Evolutionary conservation across 1,140 invertebrate genomes (phyloP), one percentile per base, ranked within the genome.

Genomic region (Lepidotrigona ventralis): DNA sequence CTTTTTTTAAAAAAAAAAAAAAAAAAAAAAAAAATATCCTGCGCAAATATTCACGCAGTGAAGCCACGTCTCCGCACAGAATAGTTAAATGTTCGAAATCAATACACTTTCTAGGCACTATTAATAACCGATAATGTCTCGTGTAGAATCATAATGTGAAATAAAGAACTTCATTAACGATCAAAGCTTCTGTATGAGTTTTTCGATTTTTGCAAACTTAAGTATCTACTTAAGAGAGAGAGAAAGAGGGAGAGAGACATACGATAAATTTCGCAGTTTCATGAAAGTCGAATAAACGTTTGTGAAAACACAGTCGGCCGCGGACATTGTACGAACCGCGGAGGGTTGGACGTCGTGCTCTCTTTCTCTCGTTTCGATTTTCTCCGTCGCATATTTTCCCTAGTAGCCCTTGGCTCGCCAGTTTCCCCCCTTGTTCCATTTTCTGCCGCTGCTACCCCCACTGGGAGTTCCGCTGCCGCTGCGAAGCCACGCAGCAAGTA

Each of bases 401-500:
- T 63, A 54, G 1, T 60, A n/a, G 58, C 58, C 58, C 58, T 60
- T 60, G 58, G 58, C n/a, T 60, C 58, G 23, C n/a, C 58, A n/a
- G 58, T 60, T 60, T 23, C 58, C 58, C 58, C 58, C 58, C 58
- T 14, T 54, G 74, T 78, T 69, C 81, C 80, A 82, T 83, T 83
- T 79, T 51, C 60, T 79, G 68, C 46, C 53, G 23, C 81, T 83
- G 39, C 23, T 83, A 79, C 71, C 83, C 79, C 79, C 83, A 75
- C 83, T 73, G 53, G 51, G 64, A 51, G 60, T 60, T 60, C 54
- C 26, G 56, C 66, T 82, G 74, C 66, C 66, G 81, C 79, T 75
- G 70, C 72, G 51, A 83, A 83, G 71, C 75, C 66, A 46, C 81
- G 64, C n/a, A 81, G 74, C 74, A 79, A 86, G 78, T 86, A 86